phyloP scores from a whole-genome alignment of 2,888 invertebrate species.

The Apodemia mormo region DNA sequence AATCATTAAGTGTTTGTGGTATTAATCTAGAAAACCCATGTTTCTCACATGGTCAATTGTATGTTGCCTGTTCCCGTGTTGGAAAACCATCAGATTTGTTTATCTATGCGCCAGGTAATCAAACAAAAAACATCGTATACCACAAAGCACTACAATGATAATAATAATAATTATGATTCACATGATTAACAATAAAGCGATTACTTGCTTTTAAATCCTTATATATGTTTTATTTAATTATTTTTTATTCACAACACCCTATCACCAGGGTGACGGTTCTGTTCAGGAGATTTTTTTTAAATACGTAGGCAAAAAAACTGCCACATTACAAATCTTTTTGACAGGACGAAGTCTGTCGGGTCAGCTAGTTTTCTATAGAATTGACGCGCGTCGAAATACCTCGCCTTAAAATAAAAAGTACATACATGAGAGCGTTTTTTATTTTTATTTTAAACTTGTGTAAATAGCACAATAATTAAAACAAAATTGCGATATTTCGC shows the following conservation, averaged over 20 bases:
- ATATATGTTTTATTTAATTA: conserved; percentile 43
- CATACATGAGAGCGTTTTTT: no score
- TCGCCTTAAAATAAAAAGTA: no score
- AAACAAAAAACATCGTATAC: conserved; percentile 40
- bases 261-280: conserved; percentile 43
- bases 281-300: conserved; percentile 39
- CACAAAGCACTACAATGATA: conserved; percentile 39
- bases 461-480: no score
- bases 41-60: conserved; percentile 43
- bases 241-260: conserved; percentile 41
- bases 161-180: conserved; percentile 38
- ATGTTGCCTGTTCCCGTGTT: conserved; percentile 45
- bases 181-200: conserved; percentile 40
- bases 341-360: conserved; percentile 29
- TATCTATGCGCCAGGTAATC: conserved; percentile 39
- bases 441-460: no score
- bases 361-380: no score
- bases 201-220: conserved; percentile 42
- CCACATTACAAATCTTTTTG: conserved; percentile 38
- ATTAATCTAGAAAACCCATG: conserved; percentile 41
- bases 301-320: conserved; percentile 37
- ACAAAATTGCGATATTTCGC: no score
- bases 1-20: conserved; percentile 41
- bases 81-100: conserved; percentile 45
- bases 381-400: no score